These are phyloP conservation scores for Rhineura floridana DNA, from an alignment of 2,113 vertebrate genomes.

Conservation along the genomic window DNA sequence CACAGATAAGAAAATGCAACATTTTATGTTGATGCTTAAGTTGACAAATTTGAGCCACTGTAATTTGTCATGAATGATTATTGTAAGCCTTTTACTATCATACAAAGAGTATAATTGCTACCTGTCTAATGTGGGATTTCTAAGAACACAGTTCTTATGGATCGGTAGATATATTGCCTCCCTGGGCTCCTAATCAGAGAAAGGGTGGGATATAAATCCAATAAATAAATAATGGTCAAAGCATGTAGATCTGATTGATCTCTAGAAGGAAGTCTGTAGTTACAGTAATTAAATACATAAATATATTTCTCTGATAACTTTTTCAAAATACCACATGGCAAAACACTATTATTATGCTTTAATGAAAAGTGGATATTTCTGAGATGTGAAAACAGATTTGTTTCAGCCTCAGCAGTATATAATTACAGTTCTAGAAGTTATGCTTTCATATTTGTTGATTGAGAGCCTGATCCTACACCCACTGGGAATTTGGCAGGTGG, in stretches of 20 bases:
- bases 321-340: slow-evolving; percentile 1
- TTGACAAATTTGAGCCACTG: not conserved
- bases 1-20: not conserved
- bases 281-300: not conserved
- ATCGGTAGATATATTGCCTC: not conserved
- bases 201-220: not conserved
- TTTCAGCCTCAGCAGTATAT: slow-evolving; percentile 4
- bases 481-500: not conserved
- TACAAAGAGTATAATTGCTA: not conserved
- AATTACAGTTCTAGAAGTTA: not conserved
- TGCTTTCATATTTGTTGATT: not conserved
- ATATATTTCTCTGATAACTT: not conserved
- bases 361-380: slow-evolving; percentile 10
- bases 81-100: not conserved
- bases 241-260: not conserved
- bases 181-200: not conserved
- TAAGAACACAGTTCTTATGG: not conserved
- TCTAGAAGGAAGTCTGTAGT: not conserved
- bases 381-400: not conserved
- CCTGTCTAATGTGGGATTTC: not conserved
- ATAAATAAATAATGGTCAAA: too few relatives aligned
- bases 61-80: not conserved
- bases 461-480: not conserved
- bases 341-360: not conserved
- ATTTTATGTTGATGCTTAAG: not conserved